A percentile compares a stretch with the other conserved stretches of the same genome.
Conservation (phyloP, 1,140 invertebrate species). For the Ruditapes philippinarum region DNA sequence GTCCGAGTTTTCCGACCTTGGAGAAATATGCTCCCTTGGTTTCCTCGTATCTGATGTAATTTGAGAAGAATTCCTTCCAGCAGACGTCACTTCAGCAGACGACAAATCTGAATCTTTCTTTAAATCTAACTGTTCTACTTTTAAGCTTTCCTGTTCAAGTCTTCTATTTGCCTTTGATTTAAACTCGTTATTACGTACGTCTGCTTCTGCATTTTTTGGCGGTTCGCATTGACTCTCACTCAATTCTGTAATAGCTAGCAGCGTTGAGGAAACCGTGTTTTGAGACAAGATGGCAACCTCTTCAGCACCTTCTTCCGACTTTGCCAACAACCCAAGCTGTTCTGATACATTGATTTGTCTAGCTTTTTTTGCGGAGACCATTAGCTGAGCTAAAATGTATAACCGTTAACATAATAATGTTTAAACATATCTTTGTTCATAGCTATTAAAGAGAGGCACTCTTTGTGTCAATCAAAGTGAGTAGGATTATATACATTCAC, state of each 20-base stretch:
- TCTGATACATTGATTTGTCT: constrained; percentile 29
- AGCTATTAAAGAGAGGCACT: too few species aligned
- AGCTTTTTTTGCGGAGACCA: constrained; percentile 5
- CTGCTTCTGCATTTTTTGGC: not conserved
- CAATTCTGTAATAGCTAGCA: constrained; percentile 12
- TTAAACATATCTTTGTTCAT: too few species aligned
- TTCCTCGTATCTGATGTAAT: not conserved
- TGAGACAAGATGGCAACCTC: constrained; percentile 29
- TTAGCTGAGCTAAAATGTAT: constrained; percentile 30
- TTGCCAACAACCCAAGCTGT: constrained; percentile 31
- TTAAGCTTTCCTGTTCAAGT: not conserved
- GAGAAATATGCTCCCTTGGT: too few species aligned
- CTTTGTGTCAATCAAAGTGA: too few species aligned
- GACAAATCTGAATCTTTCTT: not conserved
- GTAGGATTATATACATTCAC: too few species aligned
- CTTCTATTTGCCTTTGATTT: not conserved
- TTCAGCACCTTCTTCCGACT: constrained; percentile 31
- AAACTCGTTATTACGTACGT: not conserved
- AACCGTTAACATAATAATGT: too few species aligned
- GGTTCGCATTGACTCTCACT: not conserved
- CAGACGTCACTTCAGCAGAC: not conserved
- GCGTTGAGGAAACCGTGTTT: not conserved
- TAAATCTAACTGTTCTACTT: not conserved
- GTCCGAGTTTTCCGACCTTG: constrained; percentile 30
- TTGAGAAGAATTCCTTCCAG: not conserved